Evolutionary conservation across 2,888 invertebrate species (phyloP).

Genomic region (Eupithecia insigniata): DNA sequence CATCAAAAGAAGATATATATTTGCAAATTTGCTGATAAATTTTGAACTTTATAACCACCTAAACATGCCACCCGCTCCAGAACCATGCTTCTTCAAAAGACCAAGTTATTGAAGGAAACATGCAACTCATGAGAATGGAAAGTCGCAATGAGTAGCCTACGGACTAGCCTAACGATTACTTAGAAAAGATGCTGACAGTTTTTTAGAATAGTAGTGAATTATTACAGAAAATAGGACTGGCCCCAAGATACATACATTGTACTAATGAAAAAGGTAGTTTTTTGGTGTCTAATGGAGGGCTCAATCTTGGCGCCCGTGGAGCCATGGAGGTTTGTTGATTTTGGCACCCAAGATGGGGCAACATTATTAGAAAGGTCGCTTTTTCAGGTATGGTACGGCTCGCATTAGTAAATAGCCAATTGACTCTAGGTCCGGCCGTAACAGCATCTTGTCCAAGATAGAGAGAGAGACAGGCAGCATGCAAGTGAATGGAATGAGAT

Average conservation of each 20-base stretch:
- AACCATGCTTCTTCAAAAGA: slow-evolving; percentile 41
- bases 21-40: slow-evolving; percentile 27
- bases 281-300: background rate
- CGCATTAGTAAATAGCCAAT: background rate
- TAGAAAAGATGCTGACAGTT: slow-evolving; percentile 40
- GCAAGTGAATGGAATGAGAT: slow-evolving; percentile 77
- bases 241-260: background rate
- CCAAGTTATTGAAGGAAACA: slow-evolving; percentile 48
- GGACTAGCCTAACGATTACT: slow-evolving; percentile 27
- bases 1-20: slow-evolving; percentile 23
- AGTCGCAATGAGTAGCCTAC: slow-evolving; percentile 42
- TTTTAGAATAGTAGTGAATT: slow-evolving; percentile 8
- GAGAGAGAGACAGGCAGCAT: slow-evolving; percentile 71
- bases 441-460: slow-evolving; percentile 55
- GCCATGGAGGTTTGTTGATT: no score
- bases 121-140: slow-evolving; percentile 51
- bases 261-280: background rate
- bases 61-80: slow-evolving; percentile 55
- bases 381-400: background rate
- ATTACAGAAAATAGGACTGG: background rate
- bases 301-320: background rate
- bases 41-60: slow-evolving; percentile 46
- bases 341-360: background rate
- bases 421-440: slow-evolving; percentile 20
- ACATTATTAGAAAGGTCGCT: background rate